Base-by-base conservation (phyloP, 2,113 vertebrate species). In the Talpa occidentalis region DNA sequence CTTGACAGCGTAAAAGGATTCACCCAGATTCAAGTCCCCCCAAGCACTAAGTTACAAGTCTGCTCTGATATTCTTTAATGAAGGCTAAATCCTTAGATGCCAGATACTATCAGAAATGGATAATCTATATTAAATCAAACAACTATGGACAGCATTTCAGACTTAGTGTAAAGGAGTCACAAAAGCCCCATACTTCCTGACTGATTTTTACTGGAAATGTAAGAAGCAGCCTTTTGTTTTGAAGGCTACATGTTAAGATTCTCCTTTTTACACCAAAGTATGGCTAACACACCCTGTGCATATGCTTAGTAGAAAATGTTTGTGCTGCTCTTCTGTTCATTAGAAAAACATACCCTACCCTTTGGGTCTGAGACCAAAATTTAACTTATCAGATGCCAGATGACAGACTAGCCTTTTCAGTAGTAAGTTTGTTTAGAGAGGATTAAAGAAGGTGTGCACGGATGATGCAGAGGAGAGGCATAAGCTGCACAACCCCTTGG, bases 61-160 rank as follows among this genome's bases (percentile, higher is more conserved):
- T 81, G 62, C 24, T 89, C 44, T 62, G 40, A 42, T 52, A 81
- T 24, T 76, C 67, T 76, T 73, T 91, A 64, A 56, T 64, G 91
- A 70, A 90, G 28, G 54, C 67, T 21, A 95, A 35, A 72, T 59
- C 10, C 44, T 62, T 69, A 83, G 76, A 66, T 40, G 54, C 26
- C 73, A 59, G 64, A n/a, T 28, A 62, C 26, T 72, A 22, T 62
- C 47, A 83, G 62, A 83, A 76, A 0, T 81, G 56, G 70, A 78
- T 16, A 82, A 72, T 30, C 7, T 26, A 90, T 24, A 82, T 79
- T 79, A 64, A 91, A 90, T 83, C 49, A 37, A 78, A 91, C 74
- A 37, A 35, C 56, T 28, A 76, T 10, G 3, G 30, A 91, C 9
- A 82, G 74, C 24, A 81, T 87, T 91, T 93, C 86, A 86, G 70